Evolutionary conservation across 1,140 invertebrate species (phyloP), one percentile per base, ranked within the genome.

Genomic region (Aphis gossypii): DNA sequence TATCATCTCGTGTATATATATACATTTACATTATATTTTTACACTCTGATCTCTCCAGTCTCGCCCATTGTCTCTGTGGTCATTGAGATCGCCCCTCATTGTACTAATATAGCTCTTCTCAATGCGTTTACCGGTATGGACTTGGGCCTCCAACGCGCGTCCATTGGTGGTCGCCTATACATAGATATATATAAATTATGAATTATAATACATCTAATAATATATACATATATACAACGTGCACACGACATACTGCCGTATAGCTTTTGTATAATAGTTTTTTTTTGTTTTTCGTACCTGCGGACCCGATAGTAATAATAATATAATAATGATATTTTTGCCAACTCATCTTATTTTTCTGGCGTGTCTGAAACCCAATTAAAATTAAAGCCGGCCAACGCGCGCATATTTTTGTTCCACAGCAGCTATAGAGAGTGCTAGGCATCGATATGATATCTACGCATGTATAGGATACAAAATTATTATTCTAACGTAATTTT

Each of bases 41-140:
- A 83, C 76, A 83, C 76, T 38, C 38, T n/a, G 86, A 41, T 54
- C 44, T 92, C 91, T 83, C 44, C 30, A 14, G 35, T 44, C 68
- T 82, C 44, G 20, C 44, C 91, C 35, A 89, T 89, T 89, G 88
- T 89, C 51, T 89, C 48, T 56, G 76, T 92, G 91, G 91, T 92
- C 91, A 92, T 51, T 92, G 91, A 92, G 91, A 92, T 92, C 68
- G 68, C 76, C 41, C 21, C 88, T 89, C 48, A 54, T 56, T 56
- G 21, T 89, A 89, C 46, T 89, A 51, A 54, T 46, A 89, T 88
- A 88, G 87, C 25, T 35, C 38, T 41, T 86, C 83, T 87, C 84
- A 46, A 30, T 48, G 48, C 88, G n/a, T 21, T 89, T 44, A 54
- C 87, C 46, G 20, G 87, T 89, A 56, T 54, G 51, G 88, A 89